Conservation (phyloP, 2,113 vertebrate genomes). For the Callipepla californica region DNA sequence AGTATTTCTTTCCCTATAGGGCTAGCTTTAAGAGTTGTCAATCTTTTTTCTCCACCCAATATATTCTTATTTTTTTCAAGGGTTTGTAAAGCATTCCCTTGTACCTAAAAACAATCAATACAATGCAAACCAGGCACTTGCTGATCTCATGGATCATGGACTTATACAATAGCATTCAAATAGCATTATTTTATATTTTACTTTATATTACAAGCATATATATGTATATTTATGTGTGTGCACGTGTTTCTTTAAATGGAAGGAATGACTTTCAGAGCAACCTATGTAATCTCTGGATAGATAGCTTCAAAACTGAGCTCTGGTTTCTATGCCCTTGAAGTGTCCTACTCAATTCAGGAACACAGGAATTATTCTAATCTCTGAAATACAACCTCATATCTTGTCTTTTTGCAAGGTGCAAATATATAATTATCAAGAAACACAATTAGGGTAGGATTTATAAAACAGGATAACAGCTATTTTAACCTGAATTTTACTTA, state of each 20-base stretch:
- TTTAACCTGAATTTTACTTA: background rate
- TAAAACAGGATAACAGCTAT: background rate
- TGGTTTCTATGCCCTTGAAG: background rate
- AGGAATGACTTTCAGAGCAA: background rate
- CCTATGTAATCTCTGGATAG: background rate
- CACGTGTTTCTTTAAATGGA: background rate
- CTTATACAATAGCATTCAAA: background rate
- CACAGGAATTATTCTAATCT: background rate
- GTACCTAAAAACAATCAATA: background rate
- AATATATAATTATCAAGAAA: background rate
- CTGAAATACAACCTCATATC: background rate
- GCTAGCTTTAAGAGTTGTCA: background rate
- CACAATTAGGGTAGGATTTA: background rate
- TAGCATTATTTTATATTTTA: constrained; percentile 1
- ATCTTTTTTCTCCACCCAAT: background rate
- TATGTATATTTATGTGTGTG: background rate
- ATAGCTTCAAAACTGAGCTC: background rate
- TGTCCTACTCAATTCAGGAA: background rate
- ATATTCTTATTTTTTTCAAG: background rate
- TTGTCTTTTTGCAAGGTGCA: background rate
- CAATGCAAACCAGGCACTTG: background rate
- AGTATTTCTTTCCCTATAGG: background rate
- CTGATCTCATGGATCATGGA: background rate
- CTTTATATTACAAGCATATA: background rate
- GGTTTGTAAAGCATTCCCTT: background rate